Percentiles rank a stretch among this genome's conserved stretches.
phyloP scores from a whole-genome alignment of 30 jellyfish, hydroid and myxozoan genomes.

The Mastigias papua region DNA sequence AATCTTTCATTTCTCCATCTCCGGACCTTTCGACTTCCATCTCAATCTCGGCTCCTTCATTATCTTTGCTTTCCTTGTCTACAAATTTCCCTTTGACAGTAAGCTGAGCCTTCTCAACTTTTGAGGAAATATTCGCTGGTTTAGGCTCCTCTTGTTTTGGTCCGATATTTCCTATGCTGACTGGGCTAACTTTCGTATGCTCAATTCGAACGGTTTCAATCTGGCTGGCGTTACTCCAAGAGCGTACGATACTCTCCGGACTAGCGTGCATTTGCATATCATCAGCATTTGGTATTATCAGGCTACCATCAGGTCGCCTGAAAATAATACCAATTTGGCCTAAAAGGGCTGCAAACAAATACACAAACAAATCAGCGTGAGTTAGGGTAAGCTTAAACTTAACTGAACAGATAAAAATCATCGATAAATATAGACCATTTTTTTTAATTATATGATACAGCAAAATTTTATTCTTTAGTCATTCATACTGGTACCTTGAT shows the following conservation, averaged over 20 bases:
- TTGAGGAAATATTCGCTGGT: neutral
- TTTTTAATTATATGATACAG: too few relatives aligned
- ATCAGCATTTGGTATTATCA: conserved; percentile 68
- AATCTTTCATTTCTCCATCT: conserved; percentile 38
- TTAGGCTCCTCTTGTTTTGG: conserved; percentile 6
- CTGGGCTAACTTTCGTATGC: conserved; percentile 82
- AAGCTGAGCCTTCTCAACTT: conserved; percentile 7
- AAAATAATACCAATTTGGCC: conserved; percentile 75
- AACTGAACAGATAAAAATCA: too few relatives aligned
- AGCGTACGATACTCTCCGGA: conserved; percentile 58
- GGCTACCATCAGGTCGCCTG: conserved; percentile 85
- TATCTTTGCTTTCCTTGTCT: neutral
- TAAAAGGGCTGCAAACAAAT: conserved; percentile 36
- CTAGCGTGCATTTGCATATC: conserved; percentile 41
- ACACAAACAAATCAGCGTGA: too few relatives aligned
- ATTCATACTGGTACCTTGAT: too few relatives aligned
- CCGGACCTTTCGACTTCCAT: conserved; percentile 66
- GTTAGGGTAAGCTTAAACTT: too few relatives aligned
- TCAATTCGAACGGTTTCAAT: conserved; percentile 87
- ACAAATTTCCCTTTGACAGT: neutral
- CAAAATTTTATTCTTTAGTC: too few relatives aligned
- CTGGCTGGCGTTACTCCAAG: conserved; percentile 88
- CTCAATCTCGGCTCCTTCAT: conserved; percentile 60
- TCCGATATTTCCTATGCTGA: conserved; percentile 19
- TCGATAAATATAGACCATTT: too few relatives aligned